phyloP scores from a whole-genome alignment of 2,113 vertebrate genomes.

The Colius striatus region DNA sequence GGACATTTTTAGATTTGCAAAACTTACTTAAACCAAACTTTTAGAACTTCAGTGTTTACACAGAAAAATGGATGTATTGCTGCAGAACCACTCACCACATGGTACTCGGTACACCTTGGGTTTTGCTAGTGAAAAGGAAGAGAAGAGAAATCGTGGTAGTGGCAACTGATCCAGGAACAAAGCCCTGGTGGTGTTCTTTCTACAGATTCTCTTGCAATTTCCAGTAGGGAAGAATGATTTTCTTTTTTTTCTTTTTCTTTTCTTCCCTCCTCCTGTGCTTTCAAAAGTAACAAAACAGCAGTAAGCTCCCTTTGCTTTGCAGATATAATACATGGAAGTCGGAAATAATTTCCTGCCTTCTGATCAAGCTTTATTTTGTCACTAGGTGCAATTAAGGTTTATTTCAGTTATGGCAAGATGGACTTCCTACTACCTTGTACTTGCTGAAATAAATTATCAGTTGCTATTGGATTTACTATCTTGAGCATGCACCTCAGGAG shows the following conservation, averaged over 20 bases:
- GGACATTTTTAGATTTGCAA: background rate
- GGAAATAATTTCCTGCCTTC: background rate
- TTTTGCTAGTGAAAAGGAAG: background rate
- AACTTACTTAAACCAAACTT: background rate
- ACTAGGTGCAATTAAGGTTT: background rate
- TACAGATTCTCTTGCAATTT: background rate
- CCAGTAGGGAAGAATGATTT: background rate
- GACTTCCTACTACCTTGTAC: background rate
- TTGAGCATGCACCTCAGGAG: background rate
- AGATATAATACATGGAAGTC: background rate
- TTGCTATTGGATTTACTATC: background rate
- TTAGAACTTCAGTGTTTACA: background rate
- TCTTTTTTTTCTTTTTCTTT: background rate
- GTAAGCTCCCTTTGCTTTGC: background rate
- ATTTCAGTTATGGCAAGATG: background rate
- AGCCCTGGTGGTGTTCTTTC: background rate
- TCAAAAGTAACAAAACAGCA: background rate
- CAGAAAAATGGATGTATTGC: background rate
- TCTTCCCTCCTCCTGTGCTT: background rate
- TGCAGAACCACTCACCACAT: accelerated
- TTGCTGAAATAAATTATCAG: background rate
- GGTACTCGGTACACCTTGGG: accelerated
- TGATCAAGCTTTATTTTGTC: background rate
- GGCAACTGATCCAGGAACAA: background rate
- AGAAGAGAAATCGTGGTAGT: background rate